Evolutionary conservation across 2,797 vertebrate genomes (phyloP).

Genomic region (Florisuga fusca): DNA sequence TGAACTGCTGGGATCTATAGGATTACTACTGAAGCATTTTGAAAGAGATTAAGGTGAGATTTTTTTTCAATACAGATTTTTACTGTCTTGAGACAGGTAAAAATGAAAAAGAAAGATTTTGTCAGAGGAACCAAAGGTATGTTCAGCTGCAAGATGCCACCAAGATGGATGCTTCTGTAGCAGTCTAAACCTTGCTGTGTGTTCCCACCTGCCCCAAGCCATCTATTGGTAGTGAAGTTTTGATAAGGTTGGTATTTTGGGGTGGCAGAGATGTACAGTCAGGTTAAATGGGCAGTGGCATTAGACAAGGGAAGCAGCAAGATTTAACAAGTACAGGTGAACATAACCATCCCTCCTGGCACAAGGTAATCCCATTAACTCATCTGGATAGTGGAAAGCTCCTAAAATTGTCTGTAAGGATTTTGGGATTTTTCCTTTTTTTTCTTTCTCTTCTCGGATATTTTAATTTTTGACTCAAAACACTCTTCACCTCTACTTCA

Average conservation of each 20-base stretch:
- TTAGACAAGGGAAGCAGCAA: not conserved
- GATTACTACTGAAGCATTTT: not conserved
- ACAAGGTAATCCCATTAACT: not conserved
- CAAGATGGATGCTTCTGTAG: not conserved
- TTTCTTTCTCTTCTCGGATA: not conserved
- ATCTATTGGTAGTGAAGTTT: not conserved
- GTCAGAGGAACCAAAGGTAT: not conserved
- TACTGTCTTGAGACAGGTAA: not conserved
- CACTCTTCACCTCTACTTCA: not conserved
- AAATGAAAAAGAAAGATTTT: not conserved
- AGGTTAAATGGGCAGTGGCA: not conserved
- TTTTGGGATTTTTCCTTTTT: accelerated
- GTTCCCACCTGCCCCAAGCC: not conserved
- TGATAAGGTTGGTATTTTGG: not conserved
- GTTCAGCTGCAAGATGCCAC: not conserved
- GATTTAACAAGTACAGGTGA: not conserved
- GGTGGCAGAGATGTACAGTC: not conserved
- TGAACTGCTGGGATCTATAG: not conserved
- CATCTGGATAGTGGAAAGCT: not conserved
- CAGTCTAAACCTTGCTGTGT: not conserved
- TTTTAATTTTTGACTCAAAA: not conserved
- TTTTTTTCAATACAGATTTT: not conserved
- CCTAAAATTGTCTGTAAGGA: not conserved
- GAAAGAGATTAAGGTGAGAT: not conserved
- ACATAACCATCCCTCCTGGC: not conserved